Base-by-base conservation (phyloP, 2,888 invertebrate genomes). In the Molorchus minor region DNA sequence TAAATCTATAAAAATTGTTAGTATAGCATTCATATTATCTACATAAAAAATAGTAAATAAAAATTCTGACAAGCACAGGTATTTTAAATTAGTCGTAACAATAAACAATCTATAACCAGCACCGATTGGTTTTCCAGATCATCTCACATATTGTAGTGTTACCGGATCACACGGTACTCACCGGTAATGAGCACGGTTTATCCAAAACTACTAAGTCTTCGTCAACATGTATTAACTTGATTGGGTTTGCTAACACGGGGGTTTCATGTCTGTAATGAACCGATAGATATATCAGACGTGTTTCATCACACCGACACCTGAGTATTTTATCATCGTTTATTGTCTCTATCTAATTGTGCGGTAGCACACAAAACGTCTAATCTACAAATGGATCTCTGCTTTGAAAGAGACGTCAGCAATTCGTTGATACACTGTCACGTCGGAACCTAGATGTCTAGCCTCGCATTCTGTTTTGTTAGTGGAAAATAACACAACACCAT, bases 141-240 rank as follows among this genome's bases (percentile, higher is more conserved):
- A n/a, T 33, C 10, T 33, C 3, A 25, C 20, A 8, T 36, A 17
- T n/a, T 43, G 38, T 21, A 30, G 52, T 40, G 40, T 41, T 30
- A 52, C 52, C 52, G 52, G 52, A 52, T 52, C 52, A 52, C 52
- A 52, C 52, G 56, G 79, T 81, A 87, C 88, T 89, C 88, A 92
- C 91, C 84, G 93, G 93, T 81, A 94, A 86, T 75, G 93, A 93
- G 81, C 92, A 89, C 78, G 93, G 94, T 85, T 94, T 94, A 85
- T 94, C 91, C 84, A 94, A 86, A 81, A 94, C 94, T 80, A 94
- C 86, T 77, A 93, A 84, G 79, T 94, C 91, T 75, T 92, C 91
- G 81, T 90, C 91, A 81, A 91, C 88, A 82, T 89, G 87, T 80
- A 94, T 86, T 82, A 94, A 87, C 84, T 89, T 87, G 82, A 94